phyloP scores from a whole-genome alignment of 2,113 vertebrate species.

The Vidua chalybeata region DNA sequence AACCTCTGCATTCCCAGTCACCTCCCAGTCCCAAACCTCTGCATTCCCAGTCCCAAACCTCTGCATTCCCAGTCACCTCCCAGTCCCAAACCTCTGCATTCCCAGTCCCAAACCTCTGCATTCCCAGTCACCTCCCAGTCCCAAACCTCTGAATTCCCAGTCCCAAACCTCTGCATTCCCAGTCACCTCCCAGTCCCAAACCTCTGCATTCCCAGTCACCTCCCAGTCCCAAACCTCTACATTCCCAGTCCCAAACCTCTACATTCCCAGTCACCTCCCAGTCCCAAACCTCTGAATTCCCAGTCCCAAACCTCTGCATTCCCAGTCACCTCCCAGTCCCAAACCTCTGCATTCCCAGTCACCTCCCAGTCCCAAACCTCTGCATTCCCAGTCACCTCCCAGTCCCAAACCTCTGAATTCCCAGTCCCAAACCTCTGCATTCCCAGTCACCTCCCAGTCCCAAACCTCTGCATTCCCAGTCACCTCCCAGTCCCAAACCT shows the following conservation, averaged over 20 bases:
- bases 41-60: not conserved
- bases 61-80: not conserved
- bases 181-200: not conserved
- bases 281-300: not conserved
- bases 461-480: not conserved
- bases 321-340: not conserved
- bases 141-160: not conserved
- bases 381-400: not conserved
- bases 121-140: not conserved
- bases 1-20: not conserved
- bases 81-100: too few species aligned
- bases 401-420: fast-evolving
- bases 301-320: not conserved
- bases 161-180: not conserved
- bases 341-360: not conserved
- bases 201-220: not conserved
- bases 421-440: fast-evolving
- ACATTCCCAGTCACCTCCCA: not conserved
- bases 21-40: not conserved
- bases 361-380: not conserved
- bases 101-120: not conserved
- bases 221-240: not conserved
- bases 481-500: too few species aligned
- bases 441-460: not conserved
- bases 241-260: not conserved